Evolutionary conservation across 2,888 invertebrate species (phyloP).

Genomic region (Yponomeuta sedellus): DNA sequence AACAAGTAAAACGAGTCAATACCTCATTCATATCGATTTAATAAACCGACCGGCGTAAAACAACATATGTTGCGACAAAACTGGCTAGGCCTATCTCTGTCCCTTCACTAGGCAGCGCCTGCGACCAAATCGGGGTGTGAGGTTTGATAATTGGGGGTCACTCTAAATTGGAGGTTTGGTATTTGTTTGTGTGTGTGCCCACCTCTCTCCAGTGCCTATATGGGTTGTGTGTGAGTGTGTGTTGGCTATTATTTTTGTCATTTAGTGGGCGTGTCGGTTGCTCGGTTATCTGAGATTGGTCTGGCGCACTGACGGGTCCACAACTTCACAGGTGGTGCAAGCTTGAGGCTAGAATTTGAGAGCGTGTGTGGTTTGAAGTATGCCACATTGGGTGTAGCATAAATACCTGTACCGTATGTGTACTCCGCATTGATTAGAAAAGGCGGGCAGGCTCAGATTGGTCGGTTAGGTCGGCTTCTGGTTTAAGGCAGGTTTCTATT

Average conservation of each 20-base stretch:
- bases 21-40: constrained; percentile 17
- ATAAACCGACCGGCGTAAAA: constrained; percentile 14
- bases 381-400: background rate
- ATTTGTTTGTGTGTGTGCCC: constrained; percentile 23
- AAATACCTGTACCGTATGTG: background rate
- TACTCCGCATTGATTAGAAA: background rate
- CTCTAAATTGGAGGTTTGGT: constrained; percentile 7
- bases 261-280: constrained; percentile 49
- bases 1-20: constrained; percentile 15
- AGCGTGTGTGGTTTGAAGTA: constrained; percentile 1
- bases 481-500: background rate
- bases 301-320: background rate
- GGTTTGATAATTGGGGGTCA: background rate
- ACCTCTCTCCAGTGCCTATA: constrained; percentile 26
- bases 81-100: background rate
- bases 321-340: background rate
- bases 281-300: constrained; percentile 38
- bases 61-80: constrained; percentile 11
- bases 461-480: background rate
- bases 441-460: background rate
- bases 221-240: constrained; percentile 25
- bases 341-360: background rate
- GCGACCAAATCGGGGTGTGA: background rate
- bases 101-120: background rate
- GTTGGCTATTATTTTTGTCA: constrained; percentile 38